Conservation (phyloP, 35 echinoderm and acorn worm species). For the Stichopus chloronotus region DNA sequence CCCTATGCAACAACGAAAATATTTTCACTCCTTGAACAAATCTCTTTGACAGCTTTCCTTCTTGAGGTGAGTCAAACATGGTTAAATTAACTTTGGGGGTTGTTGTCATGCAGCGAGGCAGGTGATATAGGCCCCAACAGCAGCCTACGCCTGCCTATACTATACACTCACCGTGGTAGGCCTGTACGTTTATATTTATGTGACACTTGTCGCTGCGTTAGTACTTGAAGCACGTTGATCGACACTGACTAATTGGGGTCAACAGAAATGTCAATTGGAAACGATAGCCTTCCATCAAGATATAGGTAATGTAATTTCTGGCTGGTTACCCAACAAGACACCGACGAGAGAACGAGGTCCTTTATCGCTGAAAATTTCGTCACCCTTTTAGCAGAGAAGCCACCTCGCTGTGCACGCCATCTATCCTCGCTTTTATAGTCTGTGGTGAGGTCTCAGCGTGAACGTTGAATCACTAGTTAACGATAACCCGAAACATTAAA, state of each 20-base stretch:
- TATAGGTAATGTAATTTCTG: constrained; percentile 59
- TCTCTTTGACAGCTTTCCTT: no score
- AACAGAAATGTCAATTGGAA: constrained; percentile 52
- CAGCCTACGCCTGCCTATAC: background rate
- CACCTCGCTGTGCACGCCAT: constrained; percentile 8
- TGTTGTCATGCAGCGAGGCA: background rate
- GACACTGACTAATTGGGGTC: constrained; percentile 59
- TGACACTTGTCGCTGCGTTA: no score
- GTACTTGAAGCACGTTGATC: constrained; percentile 8
- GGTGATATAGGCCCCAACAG: constrained; percentile 19
- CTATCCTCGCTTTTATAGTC: constrained; percentile 2
- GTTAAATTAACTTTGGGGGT: background rate
- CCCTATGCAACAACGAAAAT: no score
- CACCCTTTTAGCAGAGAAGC: constrained; percentile 35
- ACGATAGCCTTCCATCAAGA: constrained; percentile 50
- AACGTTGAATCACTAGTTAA: constrained; percentile 56
- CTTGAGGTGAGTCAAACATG: no score
- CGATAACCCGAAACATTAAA: constrained; percentile 35
- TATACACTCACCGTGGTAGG: background rate
- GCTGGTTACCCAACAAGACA: constrained; percentile 43
- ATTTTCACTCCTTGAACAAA: no score
- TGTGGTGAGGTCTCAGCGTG: constrained; percentile 46
- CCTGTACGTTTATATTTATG: background rate
- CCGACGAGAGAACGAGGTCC: constrained; percentile 26
- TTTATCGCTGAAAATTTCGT: constrained; percentile 47